Evolutionary conservation across 1,140 invertebrate genomes (phyloP), one percentile per base, ranked within the genome.

Genomic region (Camponotus pennsylvanicus): DNA sequence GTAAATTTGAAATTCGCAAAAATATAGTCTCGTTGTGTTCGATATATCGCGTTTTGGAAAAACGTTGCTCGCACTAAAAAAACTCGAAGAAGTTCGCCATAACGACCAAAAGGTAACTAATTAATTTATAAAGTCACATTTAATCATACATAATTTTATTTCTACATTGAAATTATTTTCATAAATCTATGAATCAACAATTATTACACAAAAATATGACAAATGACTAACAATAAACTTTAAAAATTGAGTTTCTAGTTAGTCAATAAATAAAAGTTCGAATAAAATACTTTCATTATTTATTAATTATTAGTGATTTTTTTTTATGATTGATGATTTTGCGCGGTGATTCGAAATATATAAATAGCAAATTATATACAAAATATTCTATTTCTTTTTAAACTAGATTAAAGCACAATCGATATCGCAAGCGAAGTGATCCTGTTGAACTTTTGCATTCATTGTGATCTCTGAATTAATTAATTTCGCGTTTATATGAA

Each of bases 391-490:
- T 40, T 45, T 59, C 37, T 40, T 73, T 18, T 73, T 27, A 27
- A 83, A 83, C 27, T 21, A 55, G 40, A 73, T 83, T 45, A 66
- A 61, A 73, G 15, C 79, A 52, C 49, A 21, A 70, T 8, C n/a
- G 55, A 61, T 63, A 83, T 73, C 69, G 55, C 49, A 37, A 15
- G 27, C 40, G 32, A 15, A 42, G 77, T 80, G 57, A 82, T 76
- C 49, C 27, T 59, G 37, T 75, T 80, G 73, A 69, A 79, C 59
- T 52, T 32, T 77, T 13, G 64, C 59, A 64, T 32, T 49, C 70
- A 13, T 86, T 37, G 11, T n/a, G 52, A 83, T 80, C 77, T 66
- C 61, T 18, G 71, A 78, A 78, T 77, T 89, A 89, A 89, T 89
- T 90, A 87, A 83, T 71, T 52, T 80, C 71, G 4, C 55, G n/a